Evolutionary conservation across 2,113 vertebrate species (phyloP).

Genomic region (Anguilla japonica): DNA sequence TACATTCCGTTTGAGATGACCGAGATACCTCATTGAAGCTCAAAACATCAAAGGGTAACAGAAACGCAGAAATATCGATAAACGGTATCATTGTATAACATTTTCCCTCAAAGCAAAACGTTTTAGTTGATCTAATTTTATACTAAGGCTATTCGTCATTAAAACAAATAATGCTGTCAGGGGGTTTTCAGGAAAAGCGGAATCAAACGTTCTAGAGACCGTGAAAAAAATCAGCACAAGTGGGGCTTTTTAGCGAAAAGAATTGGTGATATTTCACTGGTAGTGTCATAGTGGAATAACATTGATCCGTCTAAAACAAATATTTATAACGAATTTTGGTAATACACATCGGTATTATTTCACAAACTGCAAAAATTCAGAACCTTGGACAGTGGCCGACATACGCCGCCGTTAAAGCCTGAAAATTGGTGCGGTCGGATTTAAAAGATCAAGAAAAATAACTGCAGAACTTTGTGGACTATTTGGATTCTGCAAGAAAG

Average conservation of each 20-base stretch:
- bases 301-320: neutral
- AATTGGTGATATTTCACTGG: neutral
- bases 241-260: neutral
- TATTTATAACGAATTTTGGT: neutral
- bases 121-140: neutral
- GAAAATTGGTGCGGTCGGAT: neutral
- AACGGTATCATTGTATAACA: neutral
- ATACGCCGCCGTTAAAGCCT: neutral
- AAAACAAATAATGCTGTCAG: neutral
- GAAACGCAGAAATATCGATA: neutral
- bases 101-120: neutral
- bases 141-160: neutral
- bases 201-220: neutral
- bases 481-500: neutral
- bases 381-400: conserved; percentile 70
- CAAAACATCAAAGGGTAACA: conserved; percentile 33
- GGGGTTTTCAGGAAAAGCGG: neutral
- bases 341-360: conserved; percentile 24
- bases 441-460: conserved; percentile 1
- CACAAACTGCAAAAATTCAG: conserved; percentile 57
- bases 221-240: neutral
- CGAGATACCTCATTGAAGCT: conserved; percentile 38
- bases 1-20: conserved; percentile 40
- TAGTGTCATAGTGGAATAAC: conserved; percentile 2
- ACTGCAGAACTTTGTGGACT: neutral